phyloP scores from a whole-genome alignment of 2,797 vertebrate genomes.

The Gephyroberyx darwinii region DNA sequence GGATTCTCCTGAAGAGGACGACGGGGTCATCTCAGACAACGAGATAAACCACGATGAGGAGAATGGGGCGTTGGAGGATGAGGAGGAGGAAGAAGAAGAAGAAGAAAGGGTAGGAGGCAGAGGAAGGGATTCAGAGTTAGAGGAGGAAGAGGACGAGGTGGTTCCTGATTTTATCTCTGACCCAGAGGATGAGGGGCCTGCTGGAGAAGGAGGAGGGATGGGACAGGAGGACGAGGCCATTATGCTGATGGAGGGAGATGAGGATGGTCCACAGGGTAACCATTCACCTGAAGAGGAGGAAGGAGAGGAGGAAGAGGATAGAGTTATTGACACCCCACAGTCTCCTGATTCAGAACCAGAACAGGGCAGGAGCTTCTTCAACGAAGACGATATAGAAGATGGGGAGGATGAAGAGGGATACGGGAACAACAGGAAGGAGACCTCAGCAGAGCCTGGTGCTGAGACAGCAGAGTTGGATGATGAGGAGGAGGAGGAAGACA shows the following conservation, averaged over 20 bases:
- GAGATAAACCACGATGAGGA: conserved; percentile 87
- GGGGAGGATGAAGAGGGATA: conserved; percentile 46
- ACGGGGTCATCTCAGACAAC: conserved; percentile 85
- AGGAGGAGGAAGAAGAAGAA: conserved; percentile 55
- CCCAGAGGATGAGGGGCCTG: conserved; percentile 80
- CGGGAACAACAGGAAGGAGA: conserved; percentile 22
- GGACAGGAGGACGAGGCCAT: conserved; percentile 75
- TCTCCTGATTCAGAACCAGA: conserved; percentile 87
- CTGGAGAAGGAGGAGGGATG: conserved; percentile 55
- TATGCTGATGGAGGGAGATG: conserved; percentile 69
- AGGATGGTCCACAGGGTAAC: conserved; percentile 43
- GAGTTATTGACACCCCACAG: conserved; percentile 79
- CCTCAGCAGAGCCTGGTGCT: conserved; percentile 4
- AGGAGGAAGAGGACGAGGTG: conserved; percentile 81
- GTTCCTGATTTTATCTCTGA: conserved; percentile 75
- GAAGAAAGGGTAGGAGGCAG: conserved; percentile 43
- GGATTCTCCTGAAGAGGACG: conserved; percentile 81
- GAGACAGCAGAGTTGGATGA: conserved; percentile 69
- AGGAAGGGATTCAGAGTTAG: conserved; percentile 66
- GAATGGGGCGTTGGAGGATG: conserved; percentile 72
- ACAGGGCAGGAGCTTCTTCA: conserved; percentile 58
- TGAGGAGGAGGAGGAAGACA: conserved; percentile 78
- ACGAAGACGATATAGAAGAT: conserved; percentile 70
- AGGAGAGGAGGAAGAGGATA: conserved; percentile 72
- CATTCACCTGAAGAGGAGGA: conserved; percentile 45